phyloP scores from a whole-genome alignment of 2,797 vertebrate genomes.

The Sphaeramia orbicularis region DNA sequence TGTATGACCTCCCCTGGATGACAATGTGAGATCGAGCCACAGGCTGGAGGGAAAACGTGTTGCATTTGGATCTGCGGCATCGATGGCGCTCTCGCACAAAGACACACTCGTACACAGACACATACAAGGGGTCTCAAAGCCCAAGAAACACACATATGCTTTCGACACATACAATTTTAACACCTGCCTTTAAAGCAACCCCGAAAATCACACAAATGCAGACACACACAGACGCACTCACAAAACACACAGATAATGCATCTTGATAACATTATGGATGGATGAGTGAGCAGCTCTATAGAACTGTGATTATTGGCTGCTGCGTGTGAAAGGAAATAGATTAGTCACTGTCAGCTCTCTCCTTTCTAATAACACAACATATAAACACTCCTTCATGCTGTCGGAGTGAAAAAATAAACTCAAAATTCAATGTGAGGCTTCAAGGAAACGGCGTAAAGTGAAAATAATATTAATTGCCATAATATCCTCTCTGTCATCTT shows the following conservation, averaged over 20 bases:
- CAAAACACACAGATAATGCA: slow-evolving; percentile 66
- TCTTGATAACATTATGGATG: slow-evolving; percentile 78
- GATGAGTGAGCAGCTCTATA: slow-evolving; percentile 73
- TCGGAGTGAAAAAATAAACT: slow-evolving; percentile 63
- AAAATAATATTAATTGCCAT: slow-evolving; percentile 42
- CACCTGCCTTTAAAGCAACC: slow-evolving; percentile 53
- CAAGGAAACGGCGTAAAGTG: slow-evolving; percentile 52
- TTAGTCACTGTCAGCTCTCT: slow-evolving; percentile 76
- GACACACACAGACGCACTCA: slow-evolving; percentile 18
- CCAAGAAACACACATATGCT: slow-evolving; percentile 13
- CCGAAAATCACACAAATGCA: slow-evolving; percentile 37
- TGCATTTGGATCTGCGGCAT: slow-evolving; percentile 32
- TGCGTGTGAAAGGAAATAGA: slow-evolving; percentile 78
- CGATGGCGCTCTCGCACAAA: slow-evolving; percentile 23
- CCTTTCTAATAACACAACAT: slow-evolving; percentile 78
- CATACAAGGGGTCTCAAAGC: slow-evolving; percentile 1
- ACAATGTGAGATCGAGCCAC: slow-evolving; percentile 71
- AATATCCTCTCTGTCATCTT: slow-evolving; percentile 32
- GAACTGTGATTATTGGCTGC: slow-evolving; percentile 76
- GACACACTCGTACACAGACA: background rate
- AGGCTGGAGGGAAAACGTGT: slow-evolving; percentile 47
- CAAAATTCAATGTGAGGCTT: slow-evolving; percentile 57
- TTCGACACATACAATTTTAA: slow-evolving; percentile 36
- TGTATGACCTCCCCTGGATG: slow-evolving; percentile 67
- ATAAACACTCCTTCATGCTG: slow-evolving; percentile 74